These are phyloP conservation scores for Odontocerum albicorne DNA, from an alignment of 2,888 invertebrate species.

Conservation along the genomic window DNA sequence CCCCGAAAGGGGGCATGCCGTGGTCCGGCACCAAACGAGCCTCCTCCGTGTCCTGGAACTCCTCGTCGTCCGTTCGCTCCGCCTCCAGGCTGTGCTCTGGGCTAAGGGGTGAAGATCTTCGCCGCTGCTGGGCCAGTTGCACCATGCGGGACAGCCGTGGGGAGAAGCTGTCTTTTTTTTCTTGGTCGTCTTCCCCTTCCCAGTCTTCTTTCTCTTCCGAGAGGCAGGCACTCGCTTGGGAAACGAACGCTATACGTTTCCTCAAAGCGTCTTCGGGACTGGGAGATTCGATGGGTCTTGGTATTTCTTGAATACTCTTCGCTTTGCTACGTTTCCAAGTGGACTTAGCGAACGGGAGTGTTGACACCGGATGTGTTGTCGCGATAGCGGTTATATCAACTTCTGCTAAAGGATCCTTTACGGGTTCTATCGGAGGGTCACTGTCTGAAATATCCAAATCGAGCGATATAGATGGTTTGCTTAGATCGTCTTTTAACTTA, in stretches of 20 bases:
- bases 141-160: constrained; percentile 56
- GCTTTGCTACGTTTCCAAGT: constrained; percentile 51
- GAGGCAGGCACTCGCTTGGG: constrained; percentile 54
- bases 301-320: constrained; percentile 45
- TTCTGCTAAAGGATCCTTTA: constrained; percentile 41
- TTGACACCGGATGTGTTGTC: constrained; percentile 53
- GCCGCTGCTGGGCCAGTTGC: constrained; percentile 53
- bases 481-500: no score
- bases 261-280: constrained; percentile 52
- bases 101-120: constrained; percentile 46
- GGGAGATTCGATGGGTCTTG: constrained; percentile 50
- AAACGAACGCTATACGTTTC: constrained; percentile 58
- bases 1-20: constrained; percentile 56
- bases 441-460: constrained; percentile 7
- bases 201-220: constrained; percentile 57
- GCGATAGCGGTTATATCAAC: constrained; percentile 49
- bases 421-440: constrained; percentile 2
- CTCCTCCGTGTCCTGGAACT: constrained; percentile 49
- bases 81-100: neutral
- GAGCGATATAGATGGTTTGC: constrained; percentile 5
- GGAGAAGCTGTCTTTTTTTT: constrained; percentile 34
- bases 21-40: constrained; percentile 35
- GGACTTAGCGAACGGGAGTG: constrained; percentile 57
- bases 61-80: constrained; percentile 29
- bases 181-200: constrained; percentile 36